Percentiles rank a stretch among this genome's conserved stretches.
Evolutionary conservation across 2,797 vertebrate genomes (phyloP).

Genomic region (Naso thynnoides): DNA sequence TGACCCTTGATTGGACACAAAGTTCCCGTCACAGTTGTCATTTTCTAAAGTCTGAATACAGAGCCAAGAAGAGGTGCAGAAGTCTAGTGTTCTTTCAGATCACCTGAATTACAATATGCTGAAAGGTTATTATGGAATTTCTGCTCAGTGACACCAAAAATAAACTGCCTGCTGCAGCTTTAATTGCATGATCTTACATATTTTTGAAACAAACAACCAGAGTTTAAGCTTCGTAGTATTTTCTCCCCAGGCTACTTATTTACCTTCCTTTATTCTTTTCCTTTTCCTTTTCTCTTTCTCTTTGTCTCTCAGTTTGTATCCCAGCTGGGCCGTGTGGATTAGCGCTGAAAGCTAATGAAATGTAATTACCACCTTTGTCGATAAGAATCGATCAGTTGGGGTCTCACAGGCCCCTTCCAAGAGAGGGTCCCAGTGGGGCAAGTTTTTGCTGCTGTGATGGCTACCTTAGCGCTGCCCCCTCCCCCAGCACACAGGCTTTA

Average conservation of each 20-base stretch:
- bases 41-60: too few relatives aligned
- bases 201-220: slow-evolving; percentile 16
- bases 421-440: slow-evolving; percentile 62
- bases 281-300: slow-evolving; percentile 30
- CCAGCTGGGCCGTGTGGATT: slow-evolving; percentile 80
- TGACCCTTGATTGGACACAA: too few relatives aligned
- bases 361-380: slow-evolving; percentile 89
- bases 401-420: slow-evolving; percentile 62
- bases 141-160: too few relatives aligned
- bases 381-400: slow-evolving; percentile 86
- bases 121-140: too few relatives aligned
- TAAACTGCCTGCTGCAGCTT: background rate
- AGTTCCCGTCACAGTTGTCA: too few relatives aligned
- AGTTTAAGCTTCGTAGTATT: slow-evolving; percentile 27
- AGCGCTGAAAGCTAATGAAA: slow-evolving; percentile 88
- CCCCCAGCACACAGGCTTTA: slow-evolving; percentile 59
- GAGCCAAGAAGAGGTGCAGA: too few relatives aligned
- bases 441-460: background rate
- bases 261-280: slow-evolving; percentile 42
- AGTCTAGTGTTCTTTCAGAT: too few relatives aligned
- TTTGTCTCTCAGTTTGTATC: slow-evolving; percentile 64
- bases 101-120: too few relatives aligned
- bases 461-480: slow-evolving; percentile 6
- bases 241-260: slow-evolving; percentile 30
- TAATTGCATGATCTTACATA: slow-evolving; percentile 31